Evolutionary conservation across 1,140 invertebrate species (phyloP), one percentile per base, ranked within the genome.

Genomic region (Akabosia matsudoensis): DNA sequence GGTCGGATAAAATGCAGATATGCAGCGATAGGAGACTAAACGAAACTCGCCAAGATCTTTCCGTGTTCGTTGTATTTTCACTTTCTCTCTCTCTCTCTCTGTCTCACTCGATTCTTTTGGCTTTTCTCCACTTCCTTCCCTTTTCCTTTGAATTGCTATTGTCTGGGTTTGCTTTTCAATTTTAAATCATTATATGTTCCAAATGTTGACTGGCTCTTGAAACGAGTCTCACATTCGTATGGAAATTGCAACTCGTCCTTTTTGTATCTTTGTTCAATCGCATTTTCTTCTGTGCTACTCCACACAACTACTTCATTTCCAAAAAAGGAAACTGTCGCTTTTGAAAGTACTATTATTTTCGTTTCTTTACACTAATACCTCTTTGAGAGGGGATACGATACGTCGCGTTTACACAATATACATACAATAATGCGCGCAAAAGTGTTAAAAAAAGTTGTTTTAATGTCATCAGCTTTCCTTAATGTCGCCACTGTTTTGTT

Each of bases 161-260:
- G 26, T 67, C 61, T 67, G 61, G 10, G 7, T 28, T 67, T 67
- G 30, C 61, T 67, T 67, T 67, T 67, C 61, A 67, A 67, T 67
- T 67, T 67, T 31, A 31, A 67, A 67, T 67, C 61, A 67, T 67
- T 67, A 67, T 56, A 56, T 22, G 22, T 67, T 67, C 28, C 22
- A 30, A 24, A 61, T n/a, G 14, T 4, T n/a, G 22, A 22, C 7
- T 24, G 54, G 54, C 22, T 10, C 22, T 4, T 61, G 7, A 61
- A 24, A 61, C n/a, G 24, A 30, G 24, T 14, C 7, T 67, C 24
- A 31, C 61, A 67, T 67, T 67, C 61, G 61, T 67, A 67, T 67
- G 61, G 61, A 67, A 67, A 67, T 67, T 67, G 61, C 31, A 30
- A 30, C 61, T 67, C 30, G 28, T 30, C 13, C 30, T 13, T 10